Conservation (phyloP, 35 echinoderm and acorn worm species). For the Chiridota heheva region DNA sequence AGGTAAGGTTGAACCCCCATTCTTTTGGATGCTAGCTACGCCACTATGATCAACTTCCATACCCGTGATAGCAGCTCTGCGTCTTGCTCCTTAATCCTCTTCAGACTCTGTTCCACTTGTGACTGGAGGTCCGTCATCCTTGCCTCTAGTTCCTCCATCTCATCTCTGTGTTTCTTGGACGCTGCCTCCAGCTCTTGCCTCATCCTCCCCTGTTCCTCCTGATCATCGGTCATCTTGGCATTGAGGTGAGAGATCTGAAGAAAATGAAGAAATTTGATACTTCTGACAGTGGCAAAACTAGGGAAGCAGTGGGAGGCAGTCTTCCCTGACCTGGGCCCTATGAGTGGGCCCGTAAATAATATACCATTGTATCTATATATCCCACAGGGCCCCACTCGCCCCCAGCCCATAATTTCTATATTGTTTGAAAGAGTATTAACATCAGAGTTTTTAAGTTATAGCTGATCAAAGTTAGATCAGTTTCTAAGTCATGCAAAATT, state of each 20-base stretch:
- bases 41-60: slow-evolving; percentile 20
- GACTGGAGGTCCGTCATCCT: slow-evolving; percentile 56
- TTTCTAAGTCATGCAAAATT: no score
- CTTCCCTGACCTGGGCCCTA: no score
- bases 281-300: not conserved
- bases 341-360: no score
- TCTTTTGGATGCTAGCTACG: no score
- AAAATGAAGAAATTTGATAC: not conserved
- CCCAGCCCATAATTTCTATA: no score
- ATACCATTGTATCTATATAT: not conserved
- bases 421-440: no score
- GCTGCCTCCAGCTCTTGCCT: slow-evolving; percentile 34
- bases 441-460: no score
- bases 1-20: no score
- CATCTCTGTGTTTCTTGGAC: slow-evolving; percentile 42
- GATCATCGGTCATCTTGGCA: slow-evolving; percentile 85
- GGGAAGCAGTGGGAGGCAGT: not conserved
- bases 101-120: slow-evolving; percentile 6
- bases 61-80: slow-evolving; percentile 78
- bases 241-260: slow-evolving; percentile 90
- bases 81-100: slow-evolving; percentile 54
- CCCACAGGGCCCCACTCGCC: no score
- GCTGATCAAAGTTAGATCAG: no score
- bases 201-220: slow-evolving; percentile 55
- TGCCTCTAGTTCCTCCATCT: slow-evolving; percentile 68